These are phyloP conservation scores for Pissodes strobi DNA, from an alignment of 1,140 invertebrate species.

Conservation along the genomic window DNA sequence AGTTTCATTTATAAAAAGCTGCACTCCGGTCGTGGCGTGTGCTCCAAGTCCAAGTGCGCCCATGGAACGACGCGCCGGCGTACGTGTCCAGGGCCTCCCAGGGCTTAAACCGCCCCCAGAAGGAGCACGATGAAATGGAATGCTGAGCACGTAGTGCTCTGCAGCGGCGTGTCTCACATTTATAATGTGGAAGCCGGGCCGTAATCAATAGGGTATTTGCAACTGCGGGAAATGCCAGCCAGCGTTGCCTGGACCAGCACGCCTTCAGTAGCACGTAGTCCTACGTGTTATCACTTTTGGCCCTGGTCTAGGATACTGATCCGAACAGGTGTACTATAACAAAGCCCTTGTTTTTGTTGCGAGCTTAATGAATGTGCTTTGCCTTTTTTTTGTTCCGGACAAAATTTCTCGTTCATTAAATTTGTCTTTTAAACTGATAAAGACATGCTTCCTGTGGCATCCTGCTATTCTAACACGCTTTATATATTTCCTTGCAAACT, in stretches of 20 bases:
- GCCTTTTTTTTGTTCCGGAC: too few relatives aligned
- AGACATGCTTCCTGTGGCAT: too few relatives aligned
- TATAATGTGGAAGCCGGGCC: slow-evolving; percentile 60
- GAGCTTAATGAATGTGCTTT: too few relatives aligned
- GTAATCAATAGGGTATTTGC: slow-evolving; percentile 68
- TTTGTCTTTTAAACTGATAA: too few relatives aligned
- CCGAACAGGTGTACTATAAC: slow-evolving; percentile 23
- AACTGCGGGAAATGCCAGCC: slow-evolving; percentile 60
- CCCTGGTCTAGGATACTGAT: slow-evolving; percentile 31
- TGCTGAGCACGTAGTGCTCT: slow-evolving; percentile 66
- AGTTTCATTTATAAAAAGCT: too few relatives aligned
- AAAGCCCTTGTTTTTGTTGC: not conserved
- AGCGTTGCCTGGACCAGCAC: slow-evolving; percentile 20
- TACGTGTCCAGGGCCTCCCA: slow-evolving; percentile 35
- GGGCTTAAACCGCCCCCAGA: slow-evolving; percentile 36
- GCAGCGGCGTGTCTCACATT: slow-evolving; percentile 67
- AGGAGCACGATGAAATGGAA: slow-evolving; percentile 48
- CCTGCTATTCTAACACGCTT: too few relatives aligned
- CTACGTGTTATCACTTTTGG: slow-evolving; percentile 49
- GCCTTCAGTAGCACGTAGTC: slow-evolving; percentile 37
- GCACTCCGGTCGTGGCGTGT: too few relatives aligned
- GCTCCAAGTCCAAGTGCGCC: slow-evolving; percentile 10
- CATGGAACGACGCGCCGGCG: slow-evolving; percentile 26
- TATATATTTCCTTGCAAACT: too few relatives aligned
- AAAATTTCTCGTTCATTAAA: too few relatives aligned